A percentile compares a stretch with the other conserved stretches of the same genome.
These are phyloP conservation scores for Sisor rabdophorus DNA, from an alignment of 2,113 vertebrate genomes.

Conservation along the genomic window DNA sequence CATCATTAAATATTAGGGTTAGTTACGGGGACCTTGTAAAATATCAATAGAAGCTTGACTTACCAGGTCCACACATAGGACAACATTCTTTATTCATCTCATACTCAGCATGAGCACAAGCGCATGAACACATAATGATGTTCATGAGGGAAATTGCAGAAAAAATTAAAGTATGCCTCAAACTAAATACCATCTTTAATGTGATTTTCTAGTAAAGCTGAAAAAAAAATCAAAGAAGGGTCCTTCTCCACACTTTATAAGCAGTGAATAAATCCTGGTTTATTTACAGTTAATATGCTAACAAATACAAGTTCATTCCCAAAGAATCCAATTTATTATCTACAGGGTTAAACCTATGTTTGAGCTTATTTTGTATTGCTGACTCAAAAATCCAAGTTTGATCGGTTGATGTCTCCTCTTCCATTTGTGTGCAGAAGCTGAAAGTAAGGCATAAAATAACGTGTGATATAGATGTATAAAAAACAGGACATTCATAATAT, in stretches of 20 bases:
- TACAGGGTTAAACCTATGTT: background rate
- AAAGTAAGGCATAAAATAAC: background rate
- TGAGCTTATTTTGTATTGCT: background rate
- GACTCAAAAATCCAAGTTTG: background rate
- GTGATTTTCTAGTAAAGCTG: background rate
- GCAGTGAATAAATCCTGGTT: background rate
- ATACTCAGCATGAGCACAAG: slow-evolving; percentile 34
- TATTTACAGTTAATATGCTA: background rate
- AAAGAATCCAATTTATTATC: background rate
- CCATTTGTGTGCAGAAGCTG: slow-evolving; percentile 3
- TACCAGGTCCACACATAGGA: slow-evolving; percentile 36
- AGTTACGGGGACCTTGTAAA: background rate
- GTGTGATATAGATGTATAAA: background rate
- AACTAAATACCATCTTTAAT: background rate
- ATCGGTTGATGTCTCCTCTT: background rate
- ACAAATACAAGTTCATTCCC: background rate
- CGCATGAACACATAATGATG: slow-evolving; percentile 8
- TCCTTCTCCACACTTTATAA: slow-evolving; percentile 13
- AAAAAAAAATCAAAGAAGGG: background rate
- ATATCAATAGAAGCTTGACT: background rate
- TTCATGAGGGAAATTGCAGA: background rate
- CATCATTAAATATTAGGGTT: background rate
- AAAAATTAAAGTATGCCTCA: background rate
- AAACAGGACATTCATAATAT: background rate
- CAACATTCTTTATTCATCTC: slow-evolving; percentile 37